Conservation (phyloP, 2,113 vertebrate species). For the Rostratula benghalensis region DNA sequence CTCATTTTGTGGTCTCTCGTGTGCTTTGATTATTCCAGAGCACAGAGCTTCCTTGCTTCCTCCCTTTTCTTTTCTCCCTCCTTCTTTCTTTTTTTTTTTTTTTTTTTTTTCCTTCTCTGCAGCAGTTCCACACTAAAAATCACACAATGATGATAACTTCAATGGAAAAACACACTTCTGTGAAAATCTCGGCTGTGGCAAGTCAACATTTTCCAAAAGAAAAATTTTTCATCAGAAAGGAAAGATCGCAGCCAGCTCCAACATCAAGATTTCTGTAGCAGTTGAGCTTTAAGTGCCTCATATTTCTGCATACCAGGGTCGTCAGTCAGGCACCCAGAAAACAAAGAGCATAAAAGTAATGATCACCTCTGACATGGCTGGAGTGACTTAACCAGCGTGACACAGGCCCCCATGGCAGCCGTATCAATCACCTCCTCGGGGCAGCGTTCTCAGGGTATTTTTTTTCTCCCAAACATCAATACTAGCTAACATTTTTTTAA, state of each 20-base stretch:
- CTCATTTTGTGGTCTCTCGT: background rate
- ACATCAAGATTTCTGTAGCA: background rate
- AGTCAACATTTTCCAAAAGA: background rate
- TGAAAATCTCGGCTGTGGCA: background rate
- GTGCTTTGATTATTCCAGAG: constrained; percentile 9
- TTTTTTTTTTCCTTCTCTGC: background rate
- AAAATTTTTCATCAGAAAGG: background rate
- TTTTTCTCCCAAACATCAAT: background rate
- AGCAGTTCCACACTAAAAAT: background rate
- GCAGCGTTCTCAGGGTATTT: background rate
- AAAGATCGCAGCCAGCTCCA: background rate
- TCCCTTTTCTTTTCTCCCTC: background rate
- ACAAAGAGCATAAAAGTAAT: background rate
- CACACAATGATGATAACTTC: background rate
- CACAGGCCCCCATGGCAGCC: background rate
- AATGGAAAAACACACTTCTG: background rate
- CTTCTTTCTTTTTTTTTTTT: background rate
- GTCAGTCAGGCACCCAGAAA: background rate
- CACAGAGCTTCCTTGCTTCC: background rate
- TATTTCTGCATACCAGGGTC: constrained; percentile 51
- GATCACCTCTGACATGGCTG: constrained; percentile 33
- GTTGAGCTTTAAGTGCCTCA: constrained; percentile 10
- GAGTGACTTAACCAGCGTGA: background rate
- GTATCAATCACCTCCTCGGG: background rate
- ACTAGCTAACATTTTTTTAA: constrained; percentile 26